These are phyloP conservation scores for Dolichoris vasculosae DNA, from an alignment of 1,140 invertebrate genomes.

Conservation along the genomic window DNA sequence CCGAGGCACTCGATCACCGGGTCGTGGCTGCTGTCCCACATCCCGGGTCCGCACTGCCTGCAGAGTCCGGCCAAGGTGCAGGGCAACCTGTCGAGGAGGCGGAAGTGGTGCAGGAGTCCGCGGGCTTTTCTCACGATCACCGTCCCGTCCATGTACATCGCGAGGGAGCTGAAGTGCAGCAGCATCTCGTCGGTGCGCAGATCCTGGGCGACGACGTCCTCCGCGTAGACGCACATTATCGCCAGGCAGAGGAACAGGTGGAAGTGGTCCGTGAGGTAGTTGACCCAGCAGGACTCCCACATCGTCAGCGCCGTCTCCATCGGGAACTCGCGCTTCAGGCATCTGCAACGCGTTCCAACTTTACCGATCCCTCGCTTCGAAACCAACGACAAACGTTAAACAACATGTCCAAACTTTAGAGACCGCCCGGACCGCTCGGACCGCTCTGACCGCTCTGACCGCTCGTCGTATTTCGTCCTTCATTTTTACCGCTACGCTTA, in stretches of 20 bases:
- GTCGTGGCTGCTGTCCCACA: slow-evolving; percentile 93
- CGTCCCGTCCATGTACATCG: slow-evolving; percentile 96
- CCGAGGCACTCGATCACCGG: slow-evolving; percentile 84
- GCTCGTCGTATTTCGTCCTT: too few relatives aligned
- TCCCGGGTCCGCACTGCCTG: slow-evolving; percentile 90
- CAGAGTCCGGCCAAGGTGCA: slow-evolving; percentile 92
- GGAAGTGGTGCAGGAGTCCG: slow-evolving; percentile 91
- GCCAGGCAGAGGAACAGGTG: slow-evolving; percentile 93
- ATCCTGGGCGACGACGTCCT: slow-evolving; percentile 92
- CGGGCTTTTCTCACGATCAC: slow-evolving; percentile 93
- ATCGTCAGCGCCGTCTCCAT: slow-evolving; percentile 89
- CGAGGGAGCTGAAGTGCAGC: slow-evolving; percentile 93
- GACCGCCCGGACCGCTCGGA: too few relatives aligned
- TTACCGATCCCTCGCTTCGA: too few relatives aligned
- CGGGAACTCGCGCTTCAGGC: slow-evolving; percentile 92
- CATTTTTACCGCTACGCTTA: too few relatives aligned
- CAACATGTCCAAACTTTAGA: too few relatives aligned
- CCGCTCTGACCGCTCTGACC: too few relatives aligned
- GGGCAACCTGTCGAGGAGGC: slow-evolving; percentile 87
- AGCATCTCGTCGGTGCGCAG: slow-evolving; percentile 94
- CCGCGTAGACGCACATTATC: slow-evolving; percentile 93
- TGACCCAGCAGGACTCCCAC: slow-evolving; percentile 97
- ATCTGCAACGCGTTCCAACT: slow-evolving; percentile 72
- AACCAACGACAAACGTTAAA: too few relatives aligned
- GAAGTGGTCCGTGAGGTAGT: slow-evolving; percentile 94